Percentiles rank a stretch among this genome's conserved stretches.
Conservation (phyloP, 2,113 vertebrate species). For the Agapornis roseicollis region DNA sequence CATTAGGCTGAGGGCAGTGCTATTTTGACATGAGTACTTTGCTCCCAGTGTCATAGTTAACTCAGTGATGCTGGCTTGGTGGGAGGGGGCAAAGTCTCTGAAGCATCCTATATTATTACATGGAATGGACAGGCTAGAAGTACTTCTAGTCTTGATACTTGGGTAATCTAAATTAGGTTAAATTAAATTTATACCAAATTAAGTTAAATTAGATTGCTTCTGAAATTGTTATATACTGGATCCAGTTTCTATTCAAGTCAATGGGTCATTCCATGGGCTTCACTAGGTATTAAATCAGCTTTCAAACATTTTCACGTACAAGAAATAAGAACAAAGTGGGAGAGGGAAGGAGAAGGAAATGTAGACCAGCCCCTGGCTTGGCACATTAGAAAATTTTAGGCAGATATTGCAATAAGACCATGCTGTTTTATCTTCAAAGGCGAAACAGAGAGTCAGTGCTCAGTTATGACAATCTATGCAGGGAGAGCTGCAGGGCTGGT, state of each 20-base stretch:
- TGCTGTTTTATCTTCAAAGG: slow-evolving; percentile 43
- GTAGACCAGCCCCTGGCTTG: neutral
- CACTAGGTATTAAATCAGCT: neutral
- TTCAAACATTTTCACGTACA: neutral
- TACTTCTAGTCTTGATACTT: neutral
- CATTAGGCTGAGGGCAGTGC: slow-evolving; percentile 25
- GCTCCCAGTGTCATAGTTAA: slow-evolving; percentile 4
- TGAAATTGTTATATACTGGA: neutral
- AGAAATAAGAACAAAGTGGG: neutral
- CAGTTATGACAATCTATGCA: slow-evolving; percentile 15
- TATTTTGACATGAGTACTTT: slow-evolving; percentile 11
- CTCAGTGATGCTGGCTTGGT: neutral
- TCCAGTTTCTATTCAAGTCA: neutral
- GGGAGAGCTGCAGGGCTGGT: slow-evolving; percentile 35
- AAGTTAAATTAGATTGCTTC: neutral
- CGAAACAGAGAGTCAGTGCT: slow-evolving; percentile 16
- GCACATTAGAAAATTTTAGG: neutral
- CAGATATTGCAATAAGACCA: neutral
- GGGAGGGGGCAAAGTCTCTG: neutral
- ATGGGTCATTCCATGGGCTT: neutral
- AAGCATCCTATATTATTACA: neutral
- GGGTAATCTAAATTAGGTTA: neutral
- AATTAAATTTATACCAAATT: neutral
- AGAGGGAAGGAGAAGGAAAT: neutral
- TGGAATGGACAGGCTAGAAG: neutral